A percentile compares a stretch with the other conserved stretches of the same genome.
Evolutionary conservation across 2,113 vertebrate genomes (phyloP).

Genomic region (Neomonachus schauinslandi): DNA sequence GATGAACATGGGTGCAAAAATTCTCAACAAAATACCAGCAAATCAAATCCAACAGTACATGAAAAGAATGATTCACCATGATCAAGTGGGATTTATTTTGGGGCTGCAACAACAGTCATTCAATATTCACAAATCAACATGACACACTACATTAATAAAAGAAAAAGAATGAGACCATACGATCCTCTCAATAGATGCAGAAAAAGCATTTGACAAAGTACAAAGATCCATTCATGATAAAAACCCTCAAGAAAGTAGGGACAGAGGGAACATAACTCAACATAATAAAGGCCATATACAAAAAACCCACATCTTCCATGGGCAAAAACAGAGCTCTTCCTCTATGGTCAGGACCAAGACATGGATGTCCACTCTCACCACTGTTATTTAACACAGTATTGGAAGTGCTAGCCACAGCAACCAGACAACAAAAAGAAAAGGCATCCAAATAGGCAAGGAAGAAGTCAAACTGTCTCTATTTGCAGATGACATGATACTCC

Average conservation of each 20-base stretch:
- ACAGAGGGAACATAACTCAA: background rate
- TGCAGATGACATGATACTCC: background rate
- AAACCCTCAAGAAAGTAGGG: background rate
- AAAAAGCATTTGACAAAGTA: background rate
- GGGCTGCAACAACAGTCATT: background rate
- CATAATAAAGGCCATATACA: background rate
- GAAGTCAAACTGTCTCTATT: background rate
- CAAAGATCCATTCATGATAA: background rate
- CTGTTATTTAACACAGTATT: background rate
- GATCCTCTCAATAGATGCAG: background rate
- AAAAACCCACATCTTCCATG: background rate
- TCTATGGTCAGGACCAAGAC: background rate
- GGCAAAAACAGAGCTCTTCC: background rate
- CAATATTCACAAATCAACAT: background rate
- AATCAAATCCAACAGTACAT: background rate
- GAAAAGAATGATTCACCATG: background rate
- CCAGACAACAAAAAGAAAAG: background rate
- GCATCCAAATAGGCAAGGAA: background rate
- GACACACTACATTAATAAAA: background rate
- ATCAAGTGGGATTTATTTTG: background rate
- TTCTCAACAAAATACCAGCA: background rate
- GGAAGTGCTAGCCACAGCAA: background rate
- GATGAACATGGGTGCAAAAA: background rate
- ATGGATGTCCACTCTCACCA: background rate
- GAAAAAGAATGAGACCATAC: background rate